These are phyloP conservation scores for Andricus quercusramuli DNA, from an alignment of 2,888 invertebrate genomes.

Conservation along the genomic window DNA sequence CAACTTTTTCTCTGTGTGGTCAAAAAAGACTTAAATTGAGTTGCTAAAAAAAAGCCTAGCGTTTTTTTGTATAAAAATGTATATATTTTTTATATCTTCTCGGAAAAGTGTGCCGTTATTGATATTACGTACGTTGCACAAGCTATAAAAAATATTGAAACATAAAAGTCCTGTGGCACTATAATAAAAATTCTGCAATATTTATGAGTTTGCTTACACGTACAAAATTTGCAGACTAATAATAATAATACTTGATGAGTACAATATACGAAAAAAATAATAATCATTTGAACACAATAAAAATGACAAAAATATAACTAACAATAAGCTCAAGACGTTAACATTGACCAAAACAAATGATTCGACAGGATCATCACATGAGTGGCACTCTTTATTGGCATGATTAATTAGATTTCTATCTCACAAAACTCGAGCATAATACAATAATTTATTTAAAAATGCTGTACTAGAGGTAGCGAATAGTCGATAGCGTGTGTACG, in stretches of 20 bases:
- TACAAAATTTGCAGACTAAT: not conserved
- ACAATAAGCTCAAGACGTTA: not conserved
- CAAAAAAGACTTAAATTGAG: too few species aligned
- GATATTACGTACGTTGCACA: not conserved
- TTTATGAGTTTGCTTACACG: not conserved
- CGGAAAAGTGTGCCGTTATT: not conserved
- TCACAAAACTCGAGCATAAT: slow-evolving; percentile 55
- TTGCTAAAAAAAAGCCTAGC: too few species aligned
- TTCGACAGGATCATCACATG: slow-evolving; percentile 50
- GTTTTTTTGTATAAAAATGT: too few species aligned
- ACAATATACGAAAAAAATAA: not conserved
- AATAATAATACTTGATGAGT: not conserved
- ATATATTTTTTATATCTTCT: not conserved
- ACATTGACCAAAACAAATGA: slow-evolving; percentile 39
- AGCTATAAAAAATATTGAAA: not conserved
- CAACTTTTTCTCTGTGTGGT: too few species aligned
- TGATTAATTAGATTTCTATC: slow-evolving; percentile 64
- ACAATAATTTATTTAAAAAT: slow-evolving; percentile 47
- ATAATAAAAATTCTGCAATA: not conserved
- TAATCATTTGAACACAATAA: not conserved
- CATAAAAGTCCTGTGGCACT: slow-evolving; percentile 4
- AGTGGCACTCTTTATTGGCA: slow-evolving; percentile 61
- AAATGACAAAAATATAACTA: not conserved
- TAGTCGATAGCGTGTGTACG: slow-evolving; percentile 73
- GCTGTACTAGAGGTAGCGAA: slow-evolving; percentile 64